Evolutionary conservation across 2,797 vertebrate genomes (phyloP).

Genomic region (Sorex maritimensis): DNA sequence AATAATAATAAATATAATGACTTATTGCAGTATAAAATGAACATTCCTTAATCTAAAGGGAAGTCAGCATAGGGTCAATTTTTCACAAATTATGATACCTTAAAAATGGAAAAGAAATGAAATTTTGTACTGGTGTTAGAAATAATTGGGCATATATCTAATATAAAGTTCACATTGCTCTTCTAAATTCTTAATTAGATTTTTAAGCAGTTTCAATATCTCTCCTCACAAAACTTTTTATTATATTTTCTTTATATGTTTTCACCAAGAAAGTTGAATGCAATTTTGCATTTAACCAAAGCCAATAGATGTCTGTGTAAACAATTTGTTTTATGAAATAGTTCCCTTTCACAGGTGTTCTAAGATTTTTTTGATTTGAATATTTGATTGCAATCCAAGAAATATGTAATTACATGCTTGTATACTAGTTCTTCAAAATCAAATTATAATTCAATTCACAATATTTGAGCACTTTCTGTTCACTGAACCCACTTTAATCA

Average conservation of each 20-base stretch:
- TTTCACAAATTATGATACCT: neutral
- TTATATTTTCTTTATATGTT: neutral
- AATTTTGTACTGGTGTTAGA: neutral
- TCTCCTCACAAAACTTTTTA: neutral
- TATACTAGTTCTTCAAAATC: neutral
- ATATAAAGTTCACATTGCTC: neutral
- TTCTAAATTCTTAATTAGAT: constrained; percentile 1
- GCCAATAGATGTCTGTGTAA: neutral
- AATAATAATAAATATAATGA: no score
- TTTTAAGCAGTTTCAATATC: neutral
- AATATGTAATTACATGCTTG: neutral
- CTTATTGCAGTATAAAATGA: neutral
- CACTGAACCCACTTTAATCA: neutral
- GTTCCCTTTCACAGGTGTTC: neutral
- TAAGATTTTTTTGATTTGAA: neutral
- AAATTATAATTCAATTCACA: neutral
- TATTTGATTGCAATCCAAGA: neutral
- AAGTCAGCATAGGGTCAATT: neutral
- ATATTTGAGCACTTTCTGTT: neutral
- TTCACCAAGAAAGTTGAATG: neutral
- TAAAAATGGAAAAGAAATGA: neutral
- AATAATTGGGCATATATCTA: neutral
- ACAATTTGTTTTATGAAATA: neutral
- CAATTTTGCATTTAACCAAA: neutral
- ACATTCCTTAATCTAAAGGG: neutral